phyloP scores from a whole-genome alignment of 2,888 invertebrate species.

The Drosophila limbata region DNA sequence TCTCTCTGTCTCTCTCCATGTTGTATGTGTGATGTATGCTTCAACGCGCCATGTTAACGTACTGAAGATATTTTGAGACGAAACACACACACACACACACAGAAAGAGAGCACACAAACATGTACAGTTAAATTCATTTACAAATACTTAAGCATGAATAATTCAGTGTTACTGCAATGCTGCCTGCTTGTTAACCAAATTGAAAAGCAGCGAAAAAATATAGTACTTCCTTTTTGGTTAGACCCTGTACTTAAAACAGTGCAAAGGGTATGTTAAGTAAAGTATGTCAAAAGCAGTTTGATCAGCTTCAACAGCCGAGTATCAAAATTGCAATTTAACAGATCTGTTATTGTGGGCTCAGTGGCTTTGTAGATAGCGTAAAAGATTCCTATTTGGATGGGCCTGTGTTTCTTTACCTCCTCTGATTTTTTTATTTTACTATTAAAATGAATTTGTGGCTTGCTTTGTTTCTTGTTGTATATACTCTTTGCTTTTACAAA shows the following conservation, averaged over 20 bases:
- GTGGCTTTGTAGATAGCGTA: too few species aligned
- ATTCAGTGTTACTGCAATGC: conserved; percentile 74
- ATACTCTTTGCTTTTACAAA: neutral
- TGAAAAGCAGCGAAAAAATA: conserved; percentile 42
- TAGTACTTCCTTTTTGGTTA: neutral
- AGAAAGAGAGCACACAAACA: conserved; percentile 13
- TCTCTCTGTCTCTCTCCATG: conserved; percentile 14
- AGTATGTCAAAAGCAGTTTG: neutral
- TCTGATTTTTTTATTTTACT: too few species aligned
- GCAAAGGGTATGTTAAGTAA: neutral
- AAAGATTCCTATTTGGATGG: too few species aligned
- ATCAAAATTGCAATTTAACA: too few species aligned
- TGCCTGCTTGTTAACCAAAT: conserved; percentile 61
- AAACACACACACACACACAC: conserved; percentile 34
- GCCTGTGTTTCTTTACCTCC: too few species aligned
- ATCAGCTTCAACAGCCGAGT: too few species aligned
- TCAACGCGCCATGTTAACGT: conserved; percentile 57
- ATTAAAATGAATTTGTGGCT: too few species aligned
- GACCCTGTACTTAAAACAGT: neutral
- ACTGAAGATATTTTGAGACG: conserved; percentile 42
- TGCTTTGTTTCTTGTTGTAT: neutral
- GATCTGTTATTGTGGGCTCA: too few species aligned
- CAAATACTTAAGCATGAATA: conserved; percentile 60
- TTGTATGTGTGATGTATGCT: conserved; percentile 48
- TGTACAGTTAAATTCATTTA: conserved; percentile 34